Evolutionary conservation across 2,797 vertebrate species (phyloP), one percentile per base, ranked within the genome.

Genomic region (Triplophysa bombifrons): DNA sequence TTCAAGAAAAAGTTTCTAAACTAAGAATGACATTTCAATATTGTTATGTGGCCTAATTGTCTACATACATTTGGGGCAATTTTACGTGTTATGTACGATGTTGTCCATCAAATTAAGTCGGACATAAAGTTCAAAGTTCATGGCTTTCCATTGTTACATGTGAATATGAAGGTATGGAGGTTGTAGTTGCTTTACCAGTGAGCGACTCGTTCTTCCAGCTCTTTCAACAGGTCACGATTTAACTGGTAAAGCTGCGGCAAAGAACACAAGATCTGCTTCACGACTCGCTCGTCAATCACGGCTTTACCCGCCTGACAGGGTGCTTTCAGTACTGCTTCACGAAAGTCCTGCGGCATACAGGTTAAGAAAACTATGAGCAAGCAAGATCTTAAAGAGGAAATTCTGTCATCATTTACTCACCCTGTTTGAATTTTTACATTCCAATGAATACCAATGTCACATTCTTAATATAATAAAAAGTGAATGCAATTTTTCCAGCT

Each of bases 161-260:
- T 38, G 16, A 66, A 65, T 17, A 48, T 20, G 25, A 63, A 51
- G 14, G 27, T 38, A 65, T 65, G 46, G 12, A 3, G 0, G 13
- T 16, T 63, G 11, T 27, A 22, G 27, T 22, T 53, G 22, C 22
- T 14, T 69, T 96, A 99, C 98, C 98, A 99, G 87, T 93, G 91
- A 78, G 92, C 90, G 86, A 99, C 91, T 78, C 98, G 93, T 78
- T 96, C 92, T 85, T 95, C 92, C 86, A 99, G 91, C 85, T 98
- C 98, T 68, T 88, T 93, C 82, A 99, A 93, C 84, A 99, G 93
- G 89, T 96, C 93, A 20, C 93, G 89, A 87, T 99, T 99, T 81
- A 99, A 96, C 85, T 98, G 93, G 0, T 98, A 98, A 55, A 99
- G 93, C 89, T 99, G 98, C 69, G 98, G 98, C 82, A 99, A 93